phyloP scores from a whole-genome alignment of 2,113 vertebrate species.

The Crotalus viridis region DNA sequence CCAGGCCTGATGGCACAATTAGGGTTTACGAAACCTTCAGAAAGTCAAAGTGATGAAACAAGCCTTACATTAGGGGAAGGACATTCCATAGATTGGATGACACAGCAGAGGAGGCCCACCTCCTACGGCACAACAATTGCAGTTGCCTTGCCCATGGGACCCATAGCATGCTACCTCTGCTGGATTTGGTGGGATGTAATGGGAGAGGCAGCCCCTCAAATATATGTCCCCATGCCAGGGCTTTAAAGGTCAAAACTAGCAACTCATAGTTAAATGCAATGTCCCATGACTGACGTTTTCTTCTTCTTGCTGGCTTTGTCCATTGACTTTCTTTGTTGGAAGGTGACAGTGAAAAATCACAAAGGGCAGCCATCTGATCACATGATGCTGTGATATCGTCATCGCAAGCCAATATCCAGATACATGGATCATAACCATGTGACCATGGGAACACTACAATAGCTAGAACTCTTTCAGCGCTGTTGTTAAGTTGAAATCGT shows the following conservation, averaged over 20 bases:
- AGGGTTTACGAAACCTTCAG: too few relatives aligned
- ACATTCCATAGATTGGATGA: neutral
- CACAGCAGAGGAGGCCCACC: neutral
- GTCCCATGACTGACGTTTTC: neutral
- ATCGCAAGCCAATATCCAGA: neutral
- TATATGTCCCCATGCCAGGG: neutral
- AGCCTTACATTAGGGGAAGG: neutral
- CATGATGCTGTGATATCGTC: neutral
- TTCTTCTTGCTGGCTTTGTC: neutral
- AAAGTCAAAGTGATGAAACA: neutral
- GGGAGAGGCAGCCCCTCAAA: neutral
- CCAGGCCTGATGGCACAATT: neutral
- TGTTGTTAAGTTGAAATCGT: neutral
- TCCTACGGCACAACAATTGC: neutral
- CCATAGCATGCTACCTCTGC: too few relatives aligned
- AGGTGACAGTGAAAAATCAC: neutral
- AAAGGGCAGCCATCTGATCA: neutral
- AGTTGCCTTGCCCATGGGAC: neutral
- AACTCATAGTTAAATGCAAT: neutral
- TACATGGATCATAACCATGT: neutral
- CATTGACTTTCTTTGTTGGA: neutral
- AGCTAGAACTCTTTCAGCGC: neutral
- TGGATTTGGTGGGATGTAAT: neutral
- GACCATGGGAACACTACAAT: neutral
- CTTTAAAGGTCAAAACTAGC: neutral